Conservation (phyloP, 2,888 invertebrate species). For the Drosophila melanocephala region DNA sequence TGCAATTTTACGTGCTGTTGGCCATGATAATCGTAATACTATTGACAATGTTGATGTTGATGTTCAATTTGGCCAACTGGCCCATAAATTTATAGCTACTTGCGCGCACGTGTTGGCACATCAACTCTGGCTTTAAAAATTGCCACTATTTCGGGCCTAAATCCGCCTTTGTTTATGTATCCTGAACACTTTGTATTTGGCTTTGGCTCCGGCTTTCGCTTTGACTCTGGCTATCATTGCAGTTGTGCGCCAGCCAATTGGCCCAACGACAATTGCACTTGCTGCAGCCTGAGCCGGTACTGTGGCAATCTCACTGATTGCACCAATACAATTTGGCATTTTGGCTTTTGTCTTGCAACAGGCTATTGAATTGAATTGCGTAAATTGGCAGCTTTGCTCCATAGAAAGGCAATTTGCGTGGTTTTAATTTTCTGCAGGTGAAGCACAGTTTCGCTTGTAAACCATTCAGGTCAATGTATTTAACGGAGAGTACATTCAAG, state of each 20-base stretch:
- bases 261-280: conserved; percentile 51
- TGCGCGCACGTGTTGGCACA: conserved; percentile 25
- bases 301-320: conserved; percentile 71
- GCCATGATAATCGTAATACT: conserved; percentile 65
- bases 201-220: not conserved
- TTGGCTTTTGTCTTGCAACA: conserved; percentile 63
- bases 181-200: conserved; percentile 11
- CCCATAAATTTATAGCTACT: conserved; percentile 59
- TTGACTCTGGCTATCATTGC: not conserved
- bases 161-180: conserved; percentile 18
- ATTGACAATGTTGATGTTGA: conserved; percentile 64
- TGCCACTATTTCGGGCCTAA: conserved; percentile 12
- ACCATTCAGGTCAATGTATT: not conserved
- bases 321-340: conserved; percentile 61
- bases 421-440: conserved; percentile 5
- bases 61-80: conserved; percentile 53
- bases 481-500: not conserved
- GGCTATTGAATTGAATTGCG: conserved; percentile 67
- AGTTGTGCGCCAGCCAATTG: conserved; percentile 21
- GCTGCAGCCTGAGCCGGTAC: conserved; percentile 16
- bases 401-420: not conserved
- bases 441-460: not conserved
- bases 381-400: conserved; percentile 54
- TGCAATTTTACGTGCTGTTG: conserved; percentile 79
- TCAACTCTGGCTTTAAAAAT: conserved; percentile 30